phyloP scores from a whole-genome alignment of 2,797 vertebrate genomes.

The Diplodus sargus region DNA sequence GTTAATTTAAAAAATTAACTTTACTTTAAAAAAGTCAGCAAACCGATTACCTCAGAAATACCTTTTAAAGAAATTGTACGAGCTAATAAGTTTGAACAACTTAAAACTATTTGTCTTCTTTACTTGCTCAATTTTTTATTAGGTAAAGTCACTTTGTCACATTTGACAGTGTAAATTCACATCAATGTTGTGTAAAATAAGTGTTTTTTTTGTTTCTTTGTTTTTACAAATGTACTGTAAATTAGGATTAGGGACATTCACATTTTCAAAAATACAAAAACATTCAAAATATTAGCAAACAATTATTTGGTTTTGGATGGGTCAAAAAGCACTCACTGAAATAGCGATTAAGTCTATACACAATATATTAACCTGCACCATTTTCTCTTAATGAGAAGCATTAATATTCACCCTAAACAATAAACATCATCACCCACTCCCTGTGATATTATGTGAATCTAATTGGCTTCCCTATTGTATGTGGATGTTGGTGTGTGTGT shows the following conservation, averaged over 20 bases:
- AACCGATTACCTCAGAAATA: too few relatives aligned
- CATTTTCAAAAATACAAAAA: background rate
- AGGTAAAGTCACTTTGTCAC: too few relatives aligned
- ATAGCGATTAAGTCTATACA: slow-evolving; percentile 36
- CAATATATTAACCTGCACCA: slow-evolving; percentile 17
- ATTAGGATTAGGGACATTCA: background rate
- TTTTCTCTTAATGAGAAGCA: slow-evolving; percentile 50
- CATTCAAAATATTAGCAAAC: background rate
- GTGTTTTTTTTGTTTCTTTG: too few relatives aligned
- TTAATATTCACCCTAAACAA: slow-evolving; percentile 48
- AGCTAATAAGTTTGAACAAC: too few relatives aligned
- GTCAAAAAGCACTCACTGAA: slow-evolving; percentile 40
- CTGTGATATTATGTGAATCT: slow-evolving; percentile 34
- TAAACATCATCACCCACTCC: slow-evolving; percentile 48
- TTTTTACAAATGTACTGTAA: too few relatives aligned
- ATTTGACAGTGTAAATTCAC: too few relatives aligned
- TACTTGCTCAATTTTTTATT: too few relatives aligned
- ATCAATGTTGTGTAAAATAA: too few relatives aligned
- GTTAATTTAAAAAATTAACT: too few relatives aligned
- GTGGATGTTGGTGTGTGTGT: background rate
- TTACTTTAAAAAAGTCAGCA: too few relatives aligned
- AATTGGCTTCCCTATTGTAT: slow-evolving; percentile 43
- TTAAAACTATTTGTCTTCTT: too few relatives aligned
- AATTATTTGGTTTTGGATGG: background rate
- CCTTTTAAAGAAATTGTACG: too few relatives aligned